These are phyloP conservation scores for Drosophila watanabei DNA, from an alignment of 1,140 invertebrate species.

Conservation along the genomic window DNA sequence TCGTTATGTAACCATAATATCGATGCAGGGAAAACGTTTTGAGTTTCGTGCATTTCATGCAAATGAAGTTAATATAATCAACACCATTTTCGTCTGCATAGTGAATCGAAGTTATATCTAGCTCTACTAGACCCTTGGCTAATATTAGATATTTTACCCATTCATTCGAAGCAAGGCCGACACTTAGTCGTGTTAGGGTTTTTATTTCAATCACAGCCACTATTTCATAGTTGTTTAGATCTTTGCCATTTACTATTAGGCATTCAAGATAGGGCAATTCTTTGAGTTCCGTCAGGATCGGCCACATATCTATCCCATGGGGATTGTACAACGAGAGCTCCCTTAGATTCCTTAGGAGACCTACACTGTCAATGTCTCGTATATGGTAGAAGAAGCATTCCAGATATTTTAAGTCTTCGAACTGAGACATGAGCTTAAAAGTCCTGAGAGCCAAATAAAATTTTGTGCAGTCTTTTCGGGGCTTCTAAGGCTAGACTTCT, in stretches of 20 bases:
- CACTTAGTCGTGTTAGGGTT: neutral
- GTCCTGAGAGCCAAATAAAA: neutral
- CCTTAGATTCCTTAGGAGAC: neutral
- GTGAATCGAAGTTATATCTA: slow-evolving; percentile 6
- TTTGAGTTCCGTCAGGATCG: neutral
- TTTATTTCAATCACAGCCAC: neutral
- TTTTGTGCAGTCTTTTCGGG: neutral
- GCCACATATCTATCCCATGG: neutral
- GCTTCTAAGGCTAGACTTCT: neutral
- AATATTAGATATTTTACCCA: neutral
- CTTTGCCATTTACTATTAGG: neutral
- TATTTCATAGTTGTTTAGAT: slow-evolving; percentile 3
- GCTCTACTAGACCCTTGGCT: neutral
- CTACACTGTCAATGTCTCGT: neutral
- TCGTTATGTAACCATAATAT: slow-evolving; percentile 17
- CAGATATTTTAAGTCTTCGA: neutral
- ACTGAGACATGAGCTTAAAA: slow-evolving; percentile 5
- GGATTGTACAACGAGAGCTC: neutral
- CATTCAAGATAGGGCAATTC: neutral
- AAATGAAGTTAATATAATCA: neutral
- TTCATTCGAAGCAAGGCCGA: slow-evolving; percentile 2
- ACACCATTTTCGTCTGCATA: neutral
- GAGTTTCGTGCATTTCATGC: neutral
- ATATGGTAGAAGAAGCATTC: neutral
- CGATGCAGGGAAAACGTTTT: neutral